Evolutionary conservation across 2,797 vertebrate genomes (phyloP).

Genomic region (Meda fulgida): DNA sequence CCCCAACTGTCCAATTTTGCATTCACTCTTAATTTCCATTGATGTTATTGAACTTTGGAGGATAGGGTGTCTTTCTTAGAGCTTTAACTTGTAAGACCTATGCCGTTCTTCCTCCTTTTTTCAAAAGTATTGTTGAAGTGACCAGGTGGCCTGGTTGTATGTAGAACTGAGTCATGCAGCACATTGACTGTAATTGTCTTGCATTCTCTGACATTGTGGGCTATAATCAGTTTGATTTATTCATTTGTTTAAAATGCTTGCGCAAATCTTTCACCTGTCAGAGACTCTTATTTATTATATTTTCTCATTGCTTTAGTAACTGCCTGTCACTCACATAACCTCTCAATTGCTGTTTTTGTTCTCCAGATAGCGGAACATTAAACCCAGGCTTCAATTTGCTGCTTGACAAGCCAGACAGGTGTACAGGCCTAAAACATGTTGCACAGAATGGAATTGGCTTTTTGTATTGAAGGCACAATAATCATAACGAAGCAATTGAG

Average conservation of each 20-base stretch:
- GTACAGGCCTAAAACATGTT: constrained; percentile 72
- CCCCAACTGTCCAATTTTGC: neutral
- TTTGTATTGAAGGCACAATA: constrained; percentile 67
- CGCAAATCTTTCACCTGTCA: constrained; percentile 8
- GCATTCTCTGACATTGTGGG: constrained; percentile 7
- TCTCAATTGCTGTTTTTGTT: constrained; percentile 83
- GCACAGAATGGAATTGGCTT: constrained; percentile 57
- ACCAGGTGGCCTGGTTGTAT: neutral
- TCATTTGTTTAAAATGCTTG: constrained; percentile 34
- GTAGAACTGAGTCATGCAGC: constrained; percentile 20
- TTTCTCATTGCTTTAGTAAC: constrained; percentile 76
- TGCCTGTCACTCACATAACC: constrained; percentile 78
- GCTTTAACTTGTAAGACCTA: neutral
- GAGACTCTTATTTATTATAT: constrained; percentile 29
- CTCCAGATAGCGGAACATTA: constrained; percentile 79
- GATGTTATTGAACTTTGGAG: neutral
- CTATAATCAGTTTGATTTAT: constrained; percentile 45
- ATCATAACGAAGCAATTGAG: constrained; percentile 69
- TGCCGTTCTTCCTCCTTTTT: neutral
- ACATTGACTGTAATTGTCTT: constrained; percentile 13
- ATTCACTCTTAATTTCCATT: neutral
- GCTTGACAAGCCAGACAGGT: constrained; percentile 75
- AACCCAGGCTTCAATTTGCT: constrained; percentile 79
- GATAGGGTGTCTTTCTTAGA: neutral
- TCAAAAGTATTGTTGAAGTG: neutral